Evolutionary conservation across 1,140 invertebrate species (phyloP), one percentile per base, ranked within the genome.

Genomic region (Dreissena polymorpha): DNA sequence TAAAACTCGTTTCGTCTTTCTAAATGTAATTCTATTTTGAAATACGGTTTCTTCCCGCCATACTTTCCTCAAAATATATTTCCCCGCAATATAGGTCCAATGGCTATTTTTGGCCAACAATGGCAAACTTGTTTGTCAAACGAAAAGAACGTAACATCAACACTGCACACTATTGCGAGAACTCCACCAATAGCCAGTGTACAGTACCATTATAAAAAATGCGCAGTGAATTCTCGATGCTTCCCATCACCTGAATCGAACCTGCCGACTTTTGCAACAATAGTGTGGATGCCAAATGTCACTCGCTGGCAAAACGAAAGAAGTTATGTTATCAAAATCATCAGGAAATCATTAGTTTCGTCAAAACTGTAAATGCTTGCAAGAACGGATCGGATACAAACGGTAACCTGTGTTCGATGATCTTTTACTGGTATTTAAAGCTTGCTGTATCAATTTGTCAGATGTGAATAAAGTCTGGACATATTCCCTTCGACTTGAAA

Each of bases 1-100:
- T 94, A 94, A 86, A 91, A 92, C 16, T 79, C 53, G 13, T 49
- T 53, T 12, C 55, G 51, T 60, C 76, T 13, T 63, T 70, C 50
- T 25, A 79, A 53, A 21, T 50, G 69, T 71, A 70, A 60, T 23
- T n/a, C 23, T 0, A 76, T 50, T 10, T n/a, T 39, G 25, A 74
- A 16, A 5, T 39, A 53, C 1, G 72, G 13, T 2, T 25, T 21
- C 0, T 27, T 21, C 10, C 51, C 21, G 5, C 5, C 23, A 23
- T 14, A 29, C 13, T 18, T 27, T n/a, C 14, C 29, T 18, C 14
- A 21, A n/a, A 50, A 12, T 10, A 76, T 27, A 25, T 39, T 5
- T 76, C 29, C 74, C 67, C 8, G 49, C 51, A 10, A 39, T 7
- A 67, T 21, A 67, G 8, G 10, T 51, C 76, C 76, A 79, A 29